These are phyloP conservation scores for Crenichthys baileyi DNA, from an alignment of 2,797 vertebrate genomes.

Conservation along the genomic window DNA sequence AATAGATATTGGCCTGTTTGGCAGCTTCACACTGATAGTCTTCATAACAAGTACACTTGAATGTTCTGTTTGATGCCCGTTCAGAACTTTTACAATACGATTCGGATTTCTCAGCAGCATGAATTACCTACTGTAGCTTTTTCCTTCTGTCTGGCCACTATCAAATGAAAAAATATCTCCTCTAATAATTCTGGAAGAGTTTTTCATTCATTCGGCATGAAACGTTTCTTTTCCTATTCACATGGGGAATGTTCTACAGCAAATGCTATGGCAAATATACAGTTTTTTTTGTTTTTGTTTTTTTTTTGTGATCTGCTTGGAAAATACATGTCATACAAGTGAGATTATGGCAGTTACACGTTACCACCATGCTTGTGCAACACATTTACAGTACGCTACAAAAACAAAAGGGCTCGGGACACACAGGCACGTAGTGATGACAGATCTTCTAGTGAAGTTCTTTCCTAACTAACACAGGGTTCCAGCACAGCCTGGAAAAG, in stretches of 20 bases:
- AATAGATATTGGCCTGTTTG: slow-evolving; percentile 63
- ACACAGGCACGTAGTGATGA: slow-evolving; percentile 71
- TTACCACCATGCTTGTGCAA: slow-evolving; percentile 53
- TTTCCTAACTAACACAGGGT: slow-evolving; percentile 11
- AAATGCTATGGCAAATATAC: slow-evolving; percentile 41
- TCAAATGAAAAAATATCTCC: background rate
- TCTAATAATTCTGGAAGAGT: slow-evolving; percentile 15
- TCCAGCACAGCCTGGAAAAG: background rate
- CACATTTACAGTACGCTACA: slow-evolving; percentile 69
- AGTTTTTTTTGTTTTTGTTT: background rate
- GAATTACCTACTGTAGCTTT: background rate
- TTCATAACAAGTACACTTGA: slow-evolving; percentile 70
- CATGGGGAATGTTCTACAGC: slow-evolving; percentile 34
- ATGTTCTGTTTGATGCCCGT: slow-evolving; percentile 48
- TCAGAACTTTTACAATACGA: slow-evolving; percentile 43
- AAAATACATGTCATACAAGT: slow-evolving; percentile 22
- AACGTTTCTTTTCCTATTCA: slow-evolving; percentile 44
- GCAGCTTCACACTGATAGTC: slow-evolving; percentile 71
- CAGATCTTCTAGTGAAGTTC: slow-evolving; percentile 42
- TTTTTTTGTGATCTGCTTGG: slow-evolving; percentile 5
- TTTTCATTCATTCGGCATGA: slow-evolving; percentile 72
- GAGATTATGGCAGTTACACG: slow-evolving; percentile 30
- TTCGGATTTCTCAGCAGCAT: slow-evolving; percentile 1
- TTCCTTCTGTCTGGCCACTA: background rate
- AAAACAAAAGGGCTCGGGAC: slow-evolving; percentile 60